Conservation (phyloP, 2,888 invertebrate genomes). For the Tenthredo mesomela region DNA sequence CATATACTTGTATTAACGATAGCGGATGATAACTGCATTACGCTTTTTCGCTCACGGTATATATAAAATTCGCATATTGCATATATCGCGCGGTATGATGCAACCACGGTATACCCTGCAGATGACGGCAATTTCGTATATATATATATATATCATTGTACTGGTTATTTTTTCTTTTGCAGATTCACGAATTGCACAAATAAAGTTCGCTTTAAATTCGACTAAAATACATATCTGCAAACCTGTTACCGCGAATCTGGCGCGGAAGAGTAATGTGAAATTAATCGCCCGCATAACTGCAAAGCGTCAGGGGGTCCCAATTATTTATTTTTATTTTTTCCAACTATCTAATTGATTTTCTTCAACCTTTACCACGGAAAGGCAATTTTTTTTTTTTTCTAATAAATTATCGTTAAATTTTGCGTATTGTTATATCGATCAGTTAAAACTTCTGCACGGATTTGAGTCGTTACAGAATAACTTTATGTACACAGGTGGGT, state of each 20-base stretch:
- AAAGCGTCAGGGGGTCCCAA: neutral
- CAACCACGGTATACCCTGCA: neutral
- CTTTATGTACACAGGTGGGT: neutral
- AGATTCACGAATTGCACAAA: neutral
- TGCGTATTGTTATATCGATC: neutral
- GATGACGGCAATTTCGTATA: neutral
- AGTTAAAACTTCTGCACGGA: neutral
- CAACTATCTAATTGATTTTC: neutral
- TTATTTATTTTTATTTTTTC: neutral
- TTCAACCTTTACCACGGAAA: neutral
- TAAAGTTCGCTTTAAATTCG: neutral
- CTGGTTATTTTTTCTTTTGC: neutral
- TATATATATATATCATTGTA: neutral
- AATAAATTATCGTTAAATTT: neutral
- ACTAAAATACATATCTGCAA: neutral
- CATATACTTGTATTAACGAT: neutral
- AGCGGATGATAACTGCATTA: conserved; percentile 8
- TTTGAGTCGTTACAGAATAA: neutral
- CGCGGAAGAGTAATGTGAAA: neutral
- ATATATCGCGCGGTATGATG: neutral
- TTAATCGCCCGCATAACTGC: neutral
- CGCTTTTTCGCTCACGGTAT: neutral
- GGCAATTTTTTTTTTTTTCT: neutral
- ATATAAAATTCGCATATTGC: neutral
- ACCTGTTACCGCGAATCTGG: neutral